Percentiles rank a stretch among this genome's conserved stretches.
Conservation (phyloP, 2,113 vertebrate species). For the Carettochelys insculpta region DNA sequence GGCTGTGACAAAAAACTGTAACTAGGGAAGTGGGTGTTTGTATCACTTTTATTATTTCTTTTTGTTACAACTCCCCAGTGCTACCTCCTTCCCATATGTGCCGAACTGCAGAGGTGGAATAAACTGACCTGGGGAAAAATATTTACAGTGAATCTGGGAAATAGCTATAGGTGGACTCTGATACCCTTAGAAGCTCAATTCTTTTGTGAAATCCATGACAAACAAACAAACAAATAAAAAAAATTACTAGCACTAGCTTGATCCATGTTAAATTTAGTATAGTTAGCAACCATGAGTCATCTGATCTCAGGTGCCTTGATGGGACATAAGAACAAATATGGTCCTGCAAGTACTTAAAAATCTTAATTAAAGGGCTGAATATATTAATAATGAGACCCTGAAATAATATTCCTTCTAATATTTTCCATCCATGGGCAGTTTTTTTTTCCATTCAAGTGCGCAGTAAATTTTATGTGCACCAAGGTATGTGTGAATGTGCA, state of each 20-base stretch:
- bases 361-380: not conserved
- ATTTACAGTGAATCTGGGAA: not conserved
- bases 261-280: not conserved
- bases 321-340: not conserved
- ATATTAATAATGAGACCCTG: not conserved
- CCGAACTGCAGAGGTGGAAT: not conserved
- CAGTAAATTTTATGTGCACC: too few species aligned
- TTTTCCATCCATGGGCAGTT: too few species aligned
- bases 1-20: not conserved
- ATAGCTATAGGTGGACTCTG: not conserved
- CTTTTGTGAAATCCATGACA: not conserved
- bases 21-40: not conserved
- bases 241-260: not conserved
- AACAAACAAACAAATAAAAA: too few species aligned
- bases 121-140: not conserved
- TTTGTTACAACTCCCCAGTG: not conserved
- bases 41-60: not conserved
- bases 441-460: too few species aligned
- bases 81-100: not conserved
- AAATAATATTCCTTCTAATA: too few species aligned
- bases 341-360: not conserved
- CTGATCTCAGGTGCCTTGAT: slow-evolving; percentile 11
- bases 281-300: not conserved
- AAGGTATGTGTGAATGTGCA: too few species aligned
- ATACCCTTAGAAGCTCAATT: not conserved